Evolutionary conservation across 2,888 invertebrate genomes (phyloP).

Genomic region (Lottia gigantea): DNA sequence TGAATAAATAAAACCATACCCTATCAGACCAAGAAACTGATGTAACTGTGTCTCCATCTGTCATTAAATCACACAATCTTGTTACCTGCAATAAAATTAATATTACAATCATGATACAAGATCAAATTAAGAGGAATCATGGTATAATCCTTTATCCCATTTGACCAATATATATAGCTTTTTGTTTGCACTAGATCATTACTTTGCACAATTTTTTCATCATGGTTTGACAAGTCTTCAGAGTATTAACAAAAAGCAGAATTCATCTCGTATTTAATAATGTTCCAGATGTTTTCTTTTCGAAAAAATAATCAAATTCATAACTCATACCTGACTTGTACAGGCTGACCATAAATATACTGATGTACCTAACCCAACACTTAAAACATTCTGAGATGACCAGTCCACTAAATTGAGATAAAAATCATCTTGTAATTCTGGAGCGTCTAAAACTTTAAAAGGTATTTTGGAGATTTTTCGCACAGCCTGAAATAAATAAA

Average conservation of each 20-base stretch:
- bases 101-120: not conserved
- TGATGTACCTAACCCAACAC: slow-evolving; percentile 96
- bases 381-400: slow-evolving; percentile 98
- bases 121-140: no score
- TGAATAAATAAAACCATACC: slow-evolving; percentile 59
- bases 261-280: no score
- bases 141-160: no score
- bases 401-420: slow-evolving; percentile 98
- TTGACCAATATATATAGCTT: no score
- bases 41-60: slow-evolving; percentile 94
- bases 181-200: no score
- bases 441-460: slow-evolving; percentile 96
- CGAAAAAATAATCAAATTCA: no score
- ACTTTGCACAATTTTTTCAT: no score
- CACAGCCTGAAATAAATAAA: slow-evolving; percentile 75
- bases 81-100: slow-evolving; percentile 74
- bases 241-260: no score
- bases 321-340: slow-evolving; percentile 83
- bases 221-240: no score
- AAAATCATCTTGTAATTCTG: slow-evolving; percentile 98
- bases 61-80: slow-evolving; percentile 91
- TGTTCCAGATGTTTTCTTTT: no score
- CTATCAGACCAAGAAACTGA: slow-evolving; percentile 99
- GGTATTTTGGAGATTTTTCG: slow-evolving; percentile 98
- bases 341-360: slow-evolving; percentile 99